A percentile compares a stretch with the other conserved stretches of the same genome.
These are phyloP conservation scores for Acanthis flammea DNA, from an alignment of 2,797 vertebrate species.

Conservation along the genomic window DNA sequence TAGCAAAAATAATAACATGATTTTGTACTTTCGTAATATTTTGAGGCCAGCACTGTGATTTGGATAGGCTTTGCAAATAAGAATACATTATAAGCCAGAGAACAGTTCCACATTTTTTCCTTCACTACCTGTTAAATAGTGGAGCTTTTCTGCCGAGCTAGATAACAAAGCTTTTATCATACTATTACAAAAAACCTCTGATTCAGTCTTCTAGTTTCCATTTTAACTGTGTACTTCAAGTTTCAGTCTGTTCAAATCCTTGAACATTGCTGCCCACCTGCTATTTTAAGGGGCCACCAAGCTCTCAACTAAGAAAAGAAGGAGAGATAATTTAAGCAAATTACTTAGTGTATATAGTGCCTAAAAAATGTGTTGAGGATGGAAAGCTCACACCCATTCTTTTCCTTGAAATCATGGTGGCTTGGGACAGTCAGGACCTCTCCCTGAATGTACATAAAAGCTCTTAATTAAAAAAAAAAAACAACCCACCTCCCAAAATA, in stretches of 20 bases:
- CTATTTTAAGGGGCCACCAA: neutral
- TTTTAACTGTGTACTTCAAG: neutral
- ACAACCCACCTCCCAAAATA: neutral
- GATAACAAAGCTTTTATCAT: neutral
- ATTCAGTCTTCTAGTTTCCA: neutral
- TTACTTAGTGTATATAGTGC: neutral
- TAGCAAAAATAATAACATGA: neutral
- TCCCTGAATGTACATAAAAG: neutral
- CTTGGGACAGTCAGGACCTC: neutral
- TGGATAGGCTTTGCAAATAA: neutral
- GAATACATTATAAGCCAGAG: neutral
- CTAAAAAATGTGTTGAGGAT: neutral
- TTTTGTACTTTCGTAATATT: neutral
- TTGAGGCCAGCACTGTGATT: neutral
- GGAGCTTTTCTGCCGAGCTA: neutral
- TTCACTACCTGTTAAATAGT: neutral
- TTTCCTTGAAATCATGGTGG: neutral
- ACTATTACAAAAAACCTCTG: neutral
- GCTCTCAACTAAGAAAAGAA: neutral
- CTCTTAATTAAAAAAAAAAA: neutral
- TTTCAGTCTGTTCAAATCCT: neutral
- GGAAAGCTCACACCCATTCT: neutral
- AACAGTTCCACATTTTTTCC: neutral
- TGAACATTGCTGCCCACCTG: neutral
- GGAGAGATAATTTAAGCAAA: constrained; percentile 17